phyloP scores from a whole-genome alignment of 2,113 vertebrate genomes.

The Hippocampus abdominalis region DNA sequence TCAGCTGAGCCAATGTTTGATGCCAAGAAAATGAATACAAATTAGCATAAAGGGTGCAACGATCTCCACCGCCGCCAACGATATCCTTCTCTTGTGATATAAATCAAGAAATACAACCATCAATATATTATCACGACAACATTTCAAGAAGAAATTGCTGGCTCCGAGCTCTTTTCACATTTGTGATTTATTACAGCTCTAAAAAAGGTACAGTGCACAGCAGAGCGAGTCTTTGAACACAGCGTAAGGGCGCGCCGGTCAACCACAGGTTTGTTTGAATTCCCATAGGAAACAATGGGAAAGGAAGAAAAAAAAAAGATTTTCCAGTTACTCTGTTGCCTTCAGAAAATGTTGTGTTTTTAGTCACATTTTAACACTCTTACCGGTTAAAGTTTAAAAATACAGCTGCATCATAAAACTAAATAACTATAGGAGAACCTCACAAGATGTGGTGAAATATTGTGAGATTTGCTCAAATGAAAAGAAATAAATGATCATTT shows the following conservation, averaged over 20 bases:
- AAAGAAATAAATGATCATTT: too few species aligned
- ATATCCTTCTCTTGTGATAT: background rate
- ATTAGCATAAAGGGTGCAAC: background rate
- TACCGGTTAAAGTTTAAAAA: background rate
- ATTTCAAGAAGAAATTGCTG: background rate
- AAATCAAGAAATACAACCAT: background rate
- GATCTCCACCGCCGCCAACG: background rate
- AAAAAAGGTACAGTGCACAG: background rate
- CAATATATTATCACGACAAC: background rate
- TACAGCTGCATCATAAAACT: background rate
- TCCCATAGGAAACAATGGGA: background rate
- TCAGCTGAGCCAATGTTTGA: constrained; percentile 35
- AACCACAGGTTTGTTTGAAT: background rate
- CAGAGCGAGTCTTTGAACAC: background rate
- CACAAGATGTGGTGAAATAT: too few species aligned
- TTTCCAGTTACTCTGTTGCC: too few species aligned
- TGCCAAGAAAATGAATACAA: constrained; percentile 17
- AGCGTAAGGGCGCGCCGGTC: background rate
- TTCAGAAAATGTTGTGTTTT: background rate
- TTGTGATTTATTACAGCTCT: background rate
- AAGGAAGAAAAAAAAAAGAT: background rate
- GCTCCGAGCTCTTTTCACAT: background rate
- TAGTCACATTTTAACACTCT: background rate
- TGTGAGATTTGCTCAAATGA: too few species aligned
- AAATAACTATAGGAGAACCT: too few species aligned